A percentile compares a stretch with the other conserved stretches of the same genome.
These are phyloP conservation scores for Xenotilapia longispinis DNA, from an alignment of 2,113 vertebrate genomes.

Conservation along the genomic window DNA sequence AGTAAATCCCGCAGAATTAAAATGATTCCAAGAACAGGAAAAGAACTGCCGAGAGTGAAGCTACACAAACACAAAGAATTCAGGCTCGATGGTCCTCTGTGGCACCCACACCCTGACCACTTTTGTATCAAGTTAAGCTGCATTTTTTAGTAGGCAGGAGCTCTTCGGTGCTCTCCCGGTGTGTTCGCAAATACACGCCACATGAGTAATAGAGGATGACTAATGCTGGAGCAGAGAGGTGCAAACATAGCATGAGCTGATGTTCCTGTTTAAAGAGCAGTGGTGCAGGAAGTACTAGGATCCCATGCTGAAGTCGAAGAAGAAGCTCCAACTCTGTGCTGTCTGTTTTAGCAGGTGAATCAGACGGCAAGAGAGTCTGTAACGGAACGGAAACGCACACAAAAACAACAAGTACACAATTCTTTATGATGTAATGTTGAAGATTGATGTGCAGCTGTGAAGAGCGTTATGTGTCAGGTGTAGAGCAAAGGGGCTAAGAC, in stretches of 20 bases:
- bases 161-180: neutral
- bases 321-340: neutral
- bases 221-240: neutral
- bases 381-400: neutral
- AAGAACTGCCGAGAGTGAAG: neutral
- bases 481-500: neutral
- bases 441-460: neutral
- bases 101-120: neutral
- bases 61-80: neutral
- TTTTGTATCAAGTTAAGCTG: slow-evolving; percentile 3
- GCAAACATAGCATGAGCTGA: neutral
- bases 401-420: neutral
- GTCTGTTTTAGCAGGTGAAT: neutral
- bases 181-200: neutral
- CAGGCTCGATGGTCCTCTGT: neutral
- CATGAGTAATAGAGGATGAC: neutral
- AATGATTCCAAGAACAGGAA: neutral
- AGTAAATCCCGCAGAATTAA: neutral
- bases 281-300: neutral
- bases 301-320: neutral
- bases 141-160: slow-evolving; percentile 4
- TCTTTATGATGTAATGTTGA: neutral
- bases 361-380: neutral
- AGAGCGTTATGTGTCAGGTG: neutral
- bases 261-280: neutral